Evolutionary conservation across 1,140 invertebrate genomes (phyloP).

Genomic region (Chironomus striatipennis): DNA sequence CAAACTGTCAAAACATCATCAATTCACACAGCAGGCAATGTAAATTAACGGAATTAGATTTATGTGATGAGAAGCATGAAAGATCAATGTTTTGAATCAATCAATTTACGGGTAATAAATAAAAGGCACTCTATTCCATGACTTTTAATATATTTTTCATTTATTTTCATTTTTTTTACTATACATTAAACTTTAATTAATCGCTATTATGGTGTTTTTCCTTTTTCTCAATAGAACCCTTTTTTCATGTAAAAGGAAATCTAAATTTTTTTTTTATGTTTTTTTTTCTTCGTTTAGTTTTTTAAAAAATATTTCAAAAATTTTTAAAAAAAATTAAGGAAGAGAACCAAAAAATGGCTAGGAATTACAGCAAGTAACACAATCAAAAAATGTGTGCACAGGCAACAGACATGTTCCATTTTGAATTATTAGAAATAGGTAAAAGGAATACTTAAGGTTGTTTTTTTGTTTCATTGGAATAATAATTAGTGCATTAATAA

Average conservation of each 20-base stretch:
- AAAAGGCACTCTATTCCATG: background rate
- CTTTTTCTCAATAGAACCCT: slow-evolving; percentile 13
- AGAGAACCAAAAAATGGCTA: background rate
- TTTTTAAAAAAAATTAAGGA: background rate
- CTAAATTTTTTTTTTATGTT: background rate
- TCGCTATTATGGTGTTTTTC: background rate
- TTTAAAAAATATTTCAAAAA: background rate
- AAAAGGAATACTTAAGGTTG: background rate
- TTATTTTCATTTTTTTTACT: slow-evolving; percentile 3
- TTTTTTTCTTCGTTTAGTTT: background rate
- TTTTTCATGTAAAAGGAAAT: background rate
- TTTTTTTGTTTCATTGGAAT: background rate
- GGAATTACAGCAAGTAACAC: too few relatives aligned
- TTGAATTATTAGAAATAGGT: background rate
- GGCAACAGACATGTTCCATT: too few relatives aligned
- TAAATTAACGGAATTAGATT: too few relatives aligned
- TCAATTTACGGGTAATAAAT: too few relatives aligned
- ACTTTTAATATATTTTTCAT: slow-evolving; percentile 9
- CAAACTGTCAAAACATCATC: too few relatives aligned
- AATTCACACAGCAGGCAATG: too few relatives aligned
- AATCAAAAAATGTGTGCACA: too few relatives aligned
- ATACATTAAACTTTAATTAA: slow-evolving; percentile 3
- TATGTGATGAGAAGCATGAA: too few relatives aligned
- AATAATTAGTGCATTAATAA: slow-evolving; percentile 9
- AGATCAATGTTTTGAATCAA: too few relatives aligned